These are phyloP conservation scores for Brachyistius frenatus DNA, from an alignment of 2,113 vertebrate species.

Conservation along the genomic window DNA sequence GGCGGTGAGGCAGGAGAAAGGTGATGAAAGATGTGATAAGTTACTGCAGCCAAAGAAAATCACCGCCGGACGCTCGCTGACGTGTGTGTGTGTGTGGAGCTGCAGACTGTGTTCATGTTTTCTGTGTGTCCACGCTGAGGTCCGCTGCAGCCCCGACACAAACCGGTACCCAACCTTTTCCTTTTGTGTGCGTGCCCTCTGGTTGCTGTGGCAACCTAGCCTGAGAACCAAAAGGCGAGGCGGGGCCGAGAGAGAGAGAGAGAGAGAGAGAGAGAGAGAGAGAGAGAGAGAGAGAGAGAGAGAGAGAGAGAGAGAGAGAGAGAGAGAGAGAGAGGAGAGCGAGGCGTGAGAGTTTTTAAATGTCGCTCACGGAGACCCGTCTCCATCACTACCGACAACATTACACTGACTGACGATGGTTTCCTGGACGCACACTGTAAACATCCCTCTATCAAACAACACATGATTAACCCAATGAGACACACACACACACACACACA, in stretches of 20 bases:
- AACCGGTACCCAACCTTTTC: constrained; percentile 44
- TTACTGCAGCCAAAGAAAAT: constrained; percentile 1
- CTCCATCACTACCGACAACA: constrained; percentile 9
- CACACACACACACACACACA: no score
- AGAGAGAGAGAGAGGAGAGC: constrained; percentile 20
- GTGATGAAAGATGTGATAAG: constrained; percentile 35
- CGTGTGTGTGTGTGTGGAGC: constrained; percentile 23
- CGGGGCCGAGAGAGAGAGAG: constrained; percentile 28
- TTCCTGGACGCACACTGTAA: not conserved
- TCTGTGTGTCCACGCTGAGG: not conserved
- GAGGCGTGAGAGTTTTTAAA: constrained; percentile 40
- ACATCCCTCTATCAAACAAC: no score
- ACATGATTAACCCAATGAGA: no score
- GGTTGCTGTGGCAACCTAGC: constrained; percentile 68
- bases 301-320: constrained; percentile 37
- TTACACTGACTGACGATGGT: not conserved
- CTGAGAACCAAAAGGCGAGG: constrained; percentile 59
- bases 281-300: constrained; percentile 34
- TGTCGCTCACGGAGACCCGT: not conserved
- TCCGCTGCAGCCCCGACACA: constrained; percentile 39
- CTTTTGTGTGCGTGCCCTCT: constrained; percentile 42
- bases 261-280: constrained; percentile 30
- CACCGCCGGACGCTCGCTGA: constrained; percentile 9
- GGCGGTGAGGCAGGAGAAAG: constrained; percentile 23
- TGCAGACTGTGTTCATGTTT: not conserved